These are phyloP conservation scores for Epicampocera succincta DNA, from an alignment of 2,888 invertebrate species.

Conservation along the genomic window DNA sequence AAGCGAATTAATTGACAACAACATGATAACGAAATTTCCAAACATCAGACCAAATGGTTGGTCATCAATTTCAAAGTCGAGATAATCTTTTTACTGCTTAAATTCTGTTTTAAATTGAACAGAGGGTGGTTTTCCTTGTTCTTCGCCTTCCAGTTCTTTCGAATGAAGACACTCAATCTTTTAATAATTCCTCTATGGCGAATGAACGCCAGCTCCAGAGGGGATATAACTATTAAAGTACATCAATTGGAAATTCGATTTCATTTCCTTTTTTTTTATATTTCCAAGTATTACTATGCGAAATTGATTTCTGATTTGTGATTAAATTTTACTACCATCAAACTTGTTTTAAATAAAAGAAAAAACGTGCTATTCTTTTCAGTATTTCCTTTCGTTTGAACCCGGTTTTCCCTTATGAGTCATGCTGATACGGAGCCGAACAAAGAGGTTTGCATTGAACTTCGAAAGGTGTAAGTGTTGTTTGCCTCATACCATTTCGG, in stretches of 20 bases:
- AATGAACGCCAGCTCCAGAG: conserved; percentile 4
- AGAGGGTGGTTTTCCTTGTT: conserved; percentile 1
- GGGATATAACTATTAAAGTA: conserved; percentile 55
- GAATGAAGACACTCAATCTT: conserved; percentile 35
- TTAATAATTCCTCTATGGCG: conserved; percentile 33
- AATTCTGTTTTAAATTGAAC: conserved; percentile 12
- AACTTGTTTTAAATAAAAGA: conserved; percentile 31
- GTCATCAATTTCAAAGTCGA: conserved; percentile 28
- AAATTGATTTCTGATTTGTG: conserved; percentile 82
- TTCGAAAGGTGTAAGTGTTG: conserved; percentile 8
- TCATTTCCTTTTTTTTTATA: conserved; percentile 3
- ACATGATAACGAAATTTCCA: background rate
- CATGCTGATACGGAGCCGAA: background rate
- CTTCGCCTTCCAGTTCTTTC: background rate
- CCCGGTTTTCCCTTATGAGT: background rate
- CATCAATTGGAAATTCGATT: conserved; percentile 72
- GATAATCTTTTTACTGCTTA: conserved; percentile 47
- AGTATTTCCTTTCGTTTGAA: background rate
- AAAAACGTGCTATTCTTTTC: conserved; percentile 35
- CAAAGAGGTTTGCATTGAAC: conserved; percentile 39
- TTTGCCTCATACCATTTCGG: background rate
- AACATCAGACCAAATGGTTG: background rate
- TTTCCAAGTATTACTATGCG: conserved; percentile 74
- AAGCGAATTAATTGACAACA: background rate
- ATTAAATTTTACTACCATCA: conserved; percentile 78